Base-by-base conservation (phyloP, 2,888 invertebrate genomes). In the Cenopis cana region DNA sequence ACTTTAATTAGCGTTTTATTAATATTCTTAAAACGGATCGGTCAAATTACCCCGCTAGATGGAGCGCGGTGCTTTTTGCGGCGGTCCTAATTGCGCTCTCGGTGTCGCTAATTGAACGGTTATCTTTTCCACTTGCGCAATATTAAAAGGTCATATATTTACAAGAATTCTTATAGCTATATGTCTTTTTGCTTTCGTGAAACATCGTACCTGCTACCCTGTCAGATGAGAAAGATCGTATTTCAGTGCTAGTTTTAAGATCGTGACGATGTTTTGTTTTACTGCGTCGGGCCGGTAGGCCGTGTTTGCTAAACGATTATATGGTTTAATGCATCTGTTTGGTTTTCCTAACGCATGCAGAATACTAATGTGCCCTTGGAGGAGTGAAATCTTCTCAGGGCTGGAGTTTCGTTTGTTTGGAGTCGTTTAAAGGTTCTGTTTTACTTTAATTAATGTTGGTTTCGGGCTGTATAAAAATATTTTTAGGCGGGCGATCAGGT, bases 61-160 rank as follows among this genome's bases (percentile, higher is more conserved):
- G 64, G 70, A 20, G 50, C 86, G 85, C 80, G 82, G 82, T 80
- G 74, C 78, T 77, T 82, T 85, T 83, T 86, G 85, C 80, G 85
- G 85, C 79, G 75, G 70, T 76, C 81, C 85, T 90, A 90, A 91
- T 89, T 88, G 87, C 81, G 79, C 77, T 81, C 80, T 84, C 82
- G 79, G 82, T 82, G 82, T 85, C 83, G 82, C 86, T 90, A 90
- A 90, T 89, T 90, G 88, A 87, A 88, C 86, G 86, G 85, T 89
- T 85, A 85, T 80, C 83, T 78, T 77, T 78, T 83, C 64, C 20
- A 38, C 52, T 64, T 18, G 20, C 24, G 52, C 52, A 10, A 50
- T 29, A 1, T n/a, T 33, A 14, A 50, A 49, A 64, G 14, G 38
- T 3, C 64, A 38, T 54, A 64, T 64, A 36, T 38, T 20, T 14